phyloP scores from a whole-genome alignment of 2,797 vertebrate genomes.

The Smutsia temminckii region DNA sequence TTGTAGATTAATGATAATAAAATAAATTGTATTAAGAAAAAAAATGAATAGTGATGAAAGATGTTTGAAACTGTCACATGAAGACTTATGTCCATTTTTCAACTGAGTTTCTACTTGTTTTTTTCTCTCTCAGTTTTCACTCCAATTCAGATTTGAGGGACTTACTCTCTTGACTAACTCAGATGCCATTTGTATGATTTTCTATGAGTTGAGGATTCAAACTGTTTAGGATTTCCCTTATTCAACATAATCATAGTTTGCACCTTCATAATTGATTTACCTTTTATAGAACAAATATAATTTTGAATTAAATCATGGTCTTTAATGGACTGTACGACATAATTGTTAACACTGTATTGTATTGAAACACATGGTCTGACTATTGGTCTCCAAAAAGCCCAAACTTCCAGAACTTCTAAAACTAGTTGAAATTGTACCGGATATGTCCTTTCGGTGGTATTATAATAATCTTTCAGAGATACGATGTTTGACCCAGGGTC shows the following conservation, averaged over 20 bases:
- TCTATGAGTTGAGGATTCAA: neutral
- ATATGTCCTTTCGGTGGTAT: neutral
- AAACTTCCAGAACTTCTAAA: neutral
- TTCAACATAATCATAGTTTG: neutral
- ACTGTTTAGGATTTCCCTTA: neutral
- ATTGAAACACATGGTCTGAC: neutral
- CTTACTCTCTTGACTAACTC: neutral
- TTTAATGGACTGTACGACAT: neutral
- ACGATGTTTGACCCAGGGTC: neutral
- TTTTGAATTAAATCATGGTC: neutral
- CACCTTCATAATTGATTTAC: neutral
- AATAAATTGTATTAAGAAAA: too few relatives aligned
- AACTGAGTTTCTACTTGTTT: conserved; percentile 44
- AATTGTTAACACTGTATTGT: neutral
- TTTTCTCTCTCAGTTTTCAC: neutral
- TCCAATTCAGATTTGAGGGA: neutral
- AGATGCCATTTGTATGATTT: neutral
- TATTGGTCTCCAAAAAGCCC: neutral
- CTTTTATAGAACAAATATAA: neutral
- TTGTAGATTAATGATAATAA: too few relatives aligned
- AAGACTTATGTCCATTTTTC: conserved; percentile 57
- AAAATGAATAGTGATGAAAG: conserved; percentile 60
- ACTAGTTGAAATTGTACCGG: neutral
- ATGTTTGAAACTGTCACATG: conserved; percentile 43
- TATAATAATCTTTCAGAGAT: neutral